Base-by-base conservation (phyloP, 1,140 invertebrate species). In the Drosophila kikkawai region DNA sequence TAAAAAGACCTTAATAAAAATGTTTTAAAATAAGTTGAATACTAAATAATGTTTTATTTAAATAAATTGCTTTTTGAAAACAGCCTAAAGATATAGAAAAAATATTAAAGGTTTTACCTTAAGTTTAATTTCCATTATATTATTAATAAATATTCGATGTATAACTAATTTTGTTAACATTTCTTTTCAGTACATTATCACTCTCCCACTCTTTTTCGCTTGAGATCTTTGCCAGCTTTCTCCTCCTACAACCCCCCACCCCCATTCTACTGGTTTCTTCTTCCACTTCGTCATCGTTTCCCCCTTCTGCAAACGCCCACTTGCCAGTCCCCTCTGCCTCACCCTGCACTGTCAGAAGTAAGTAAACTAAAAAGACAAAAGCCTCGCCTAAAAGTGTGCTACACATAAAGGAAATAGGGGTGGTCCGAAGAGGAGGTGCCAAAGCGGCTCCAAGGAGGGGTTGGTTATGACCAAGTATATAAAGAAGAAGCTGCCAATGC, bases 291-390 rank as follows among this genome's bases (percentile, higher is more conserved):
- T 66, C 17, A 29, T 45, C 15, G 22, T 48, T 32, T 34, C 36
- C 22, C 34, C 22, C 39, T 32, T 32, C 34, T 50, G 58, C 19
- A 19, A 50, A 73, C 69, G 69, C 69, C 69, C 58, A 73, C 53
- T 56, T 56, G 36, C 15, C 53, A 17, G 26, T 9, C n/a, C 29
- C n/a, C 45, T 0, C 44, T 4, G 4, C 15, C 44, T 36, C 45
- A 7, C 45, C 45, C 41, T 32, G 48, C 41, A 15, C 56, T 69
- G 75, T 45, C 37, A 78, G 47, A 66, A 73, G 71, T 87, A 88
- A 87, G 83, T 85, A 84, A 88, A 88, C 85, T 90, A 90, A 88
- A 90, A 88, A 88, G 85, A 88, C 85, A 88, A 88, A 88, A 75
- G 75, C 74, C 79, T 85, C 78, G 85, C 85, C 85, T 85, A 90